Base-by-base conservation (phyloP, 2,888 invertebrate genomes). In the Tuta absoluta region DNA sequence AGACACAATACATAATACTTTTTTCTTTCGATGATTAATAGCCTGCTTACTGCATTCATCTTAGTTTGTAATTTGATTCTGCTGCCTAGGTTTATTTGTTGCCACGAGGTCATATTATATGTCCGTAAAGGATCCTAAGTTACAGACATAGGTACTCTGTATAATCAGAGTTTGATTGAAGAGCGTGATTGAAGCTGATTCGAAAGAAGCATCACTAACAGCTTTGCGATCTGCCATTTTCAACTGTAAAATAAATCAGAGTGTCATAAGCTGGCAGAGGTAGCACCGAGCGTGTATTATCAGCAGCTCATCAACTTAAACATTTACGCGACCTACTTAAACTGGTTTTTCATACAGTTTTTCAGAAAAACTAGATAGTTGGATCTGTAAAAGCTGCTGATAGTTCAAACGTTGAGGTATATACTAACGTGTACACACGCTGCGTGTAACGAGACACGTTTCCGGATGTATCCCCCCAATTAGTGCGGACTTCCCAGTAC, bases 391-490 rank as follows among this genome's bases (percentile, higher is more conserved):
- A 33, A 33, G 2, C 5, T 5, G 33, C 10, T 33, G 33, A 10
- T 33, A 8, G 33, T 33, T 8, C 8, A 33, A 23, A 49, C 41
- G n/a, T 41, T n/a, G n/a, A n/a, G n/a, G 41, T n/a, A 41, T 14
- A 41, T 14, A 41, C 14, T n/a, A 14, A 45, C 41, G 41, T 41
- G 41, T 17, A 45, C 17, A 45, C 49, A 21, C 21, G 23, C 56
- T 56, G 28, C 74, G 75, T 80, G 83, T 89, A 89, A 88, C 88
- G 82, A 90, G 88, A 88, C 87, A 86, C 84, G 84, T 85, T 83
- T 85, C 84, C 86, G 83, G 81, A 80, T 80, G 83, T 84, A 87
- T 87, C 86, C 85, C 82, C 84, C 90, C 89, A 90, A 91, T 90
- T 89, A 90, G 86, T 75, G 56, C 28, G 81, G 63, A 41, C 56